A percentile compares a stretch with the other conserved stretches of the same genome.
Conservation (phyloP, 2,797 vertebrate species). For the Toxotes lorentzi region DNA sequence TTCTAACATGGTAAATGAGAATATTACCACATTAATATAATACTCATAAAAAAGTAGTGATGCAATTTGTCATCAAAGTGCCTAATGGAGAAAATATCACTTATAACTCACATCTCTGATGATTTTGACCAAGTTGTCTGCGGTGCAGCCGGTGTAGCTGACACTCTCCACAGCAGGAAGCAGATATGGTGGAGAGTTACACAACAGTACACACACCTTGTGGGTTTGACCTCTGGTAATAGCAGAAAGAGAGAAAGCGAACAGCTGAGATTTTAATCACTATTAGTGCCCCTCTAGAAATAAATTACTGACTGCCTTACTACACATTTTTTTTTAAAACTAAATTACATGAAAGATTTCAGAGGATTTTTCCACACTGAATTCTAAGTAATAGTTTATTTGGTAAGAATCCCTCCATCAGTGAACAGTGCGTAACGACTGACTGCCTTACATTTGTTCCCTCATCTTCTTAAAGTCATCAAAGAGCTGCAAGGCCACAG, state of each 20-base stretch:
- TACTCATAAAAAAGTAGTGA: background rate
- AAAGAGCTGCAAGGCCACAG: conserved; percentile 94
- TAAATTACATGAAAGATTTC: background rate
- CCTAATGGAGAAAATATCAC: background rate
- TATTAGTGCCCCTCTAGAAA: background rate
- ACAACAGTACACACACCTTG: conserved; percentile 93
- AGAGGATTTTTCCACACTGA: background rate
- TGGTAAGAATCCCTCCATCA: background rate
- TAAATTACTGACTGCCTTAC: background rate
- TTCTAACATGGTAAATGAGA: background rate
- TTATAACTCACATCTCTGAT: conserved; percentile 89
- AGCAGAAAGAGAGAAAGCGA: conserved; percentile 13
- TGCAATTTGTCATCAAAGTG: background rate
- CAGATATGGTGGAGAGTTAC: conserved; percentile 94
- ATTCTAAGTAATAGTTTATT: background rate
- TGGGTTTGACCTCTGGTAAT: conserved; percentile 90
- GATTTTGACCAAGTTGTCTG: conserved; percentile 92
- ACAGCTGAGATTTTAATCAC: background rate
- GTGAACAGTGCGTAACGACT: background rate
- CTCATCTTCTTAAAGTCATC: conserved; percentile 97
- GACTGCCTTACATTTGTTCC: conserved; percentile 91
- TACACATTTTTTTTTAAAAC: background rate
- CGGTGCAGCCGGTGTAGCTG: conserved; percentile 92
- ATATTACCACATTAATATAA: fast-evolving
- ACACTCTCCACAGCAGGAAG: conserved; percentile 94